Evolutionary conservation across 2,888 invertebrate genomes (phyloP).

Genomic region (Poecilus cupreus): DNA sequence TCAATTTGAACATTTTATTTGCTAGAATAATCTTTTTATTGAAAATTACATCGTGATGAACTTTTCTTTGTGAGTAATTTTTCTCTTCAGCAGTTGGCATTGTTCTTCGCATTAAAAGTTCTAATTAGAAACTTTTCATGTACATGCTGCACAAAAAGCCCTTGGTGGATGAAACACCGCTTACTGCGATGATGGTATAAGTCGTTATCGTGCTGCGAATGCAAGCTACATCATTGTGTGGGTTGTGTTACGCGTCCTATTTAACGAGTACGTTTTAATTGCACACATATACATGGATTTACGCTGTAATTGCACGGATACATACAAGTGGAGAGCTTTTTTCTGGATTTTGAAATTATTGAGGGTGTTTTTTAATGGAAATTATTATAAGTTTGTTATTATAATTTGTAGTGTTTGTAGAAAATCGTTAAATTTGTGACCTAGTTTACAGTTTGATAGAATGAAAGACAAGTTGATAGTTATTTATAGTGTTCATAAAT

Average conservation of each 20-base stretch:
- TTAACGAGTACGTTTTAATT: slow-evolving; percentile 24
- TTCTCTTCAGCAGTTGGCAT: slow-evolving; percentile 17
- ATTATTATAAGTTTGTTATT: no score
- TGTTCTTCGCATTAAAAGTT: slow-evolving; percentile 18
- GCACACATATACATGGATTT: background rate
- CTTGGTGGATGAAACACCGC: slow-evolving; percentile 9
- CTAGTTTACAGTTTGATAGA: no score
- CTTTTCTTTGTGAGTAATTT: slow-evolving; percentile 33
- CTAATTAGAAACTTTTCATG: slow-evolving; percentile 30
- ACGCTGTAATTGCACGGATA: slow-evolving; percentile 5
- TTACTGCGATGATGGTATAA: background rate
- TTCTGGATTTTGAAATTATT: background rate
- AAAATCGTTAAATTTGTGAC: no score
- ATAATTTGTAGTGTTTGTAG: no score
- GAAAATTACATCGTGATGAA: background rate
- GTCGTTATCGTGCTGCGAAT: slow-evolving; percentile 67
- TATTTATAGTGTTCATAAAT: no score
- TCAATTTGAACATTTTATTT: background rate
- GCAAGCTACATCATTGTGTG: slow-evolving; percentile 69
- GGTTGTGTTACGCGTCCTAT: slow-evolving; percentile 2
- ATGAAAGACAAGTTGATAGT: no score
- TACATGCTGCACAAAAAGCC: background rate
- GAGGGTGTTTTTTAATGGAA: background rate
- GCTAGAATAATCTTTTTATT: background rate
- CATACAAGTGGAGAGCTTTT: background rate